Evolutionary conservation across 1,140 invertebrate genomes (phyloP).

Genomic region (Gryon sp.): DNA sequence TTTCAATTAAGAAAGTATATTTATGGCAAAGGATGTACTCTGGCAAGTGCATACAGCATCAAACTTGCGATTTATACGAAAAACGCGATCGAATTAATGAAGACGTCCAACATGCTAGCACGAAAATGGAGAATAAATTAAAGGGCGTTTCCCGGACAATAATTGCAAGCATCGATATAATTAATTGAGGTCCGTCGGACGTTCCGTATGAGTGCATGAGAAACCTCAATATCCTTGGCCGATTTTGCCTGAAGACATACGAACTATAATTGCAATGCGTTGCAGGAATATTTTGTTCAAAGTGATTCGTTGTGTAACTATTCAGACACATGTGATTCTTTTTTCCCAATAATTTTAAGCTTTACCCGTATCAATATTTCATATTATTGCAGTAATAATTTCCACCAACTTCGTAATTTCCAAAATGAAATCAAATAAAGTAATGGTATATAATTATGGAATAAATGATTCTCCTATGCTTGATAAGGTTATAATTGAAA

Average conservation of each 20-base stretch:
- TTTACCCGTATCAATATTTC: not conserved
- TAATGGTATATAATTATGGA: too few relatives aligned
- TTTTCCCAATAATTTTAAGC: constrained; percentile 10
- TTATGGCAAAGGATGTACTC: too few relatives aligned
- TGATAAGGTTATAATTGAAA: too few relatives aligned
- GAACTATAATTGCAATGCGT: constrained; percentile 61
- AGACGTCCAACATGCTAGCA: constrained; percentile 43
- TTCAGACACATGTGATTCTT: constrained; percentile 24
- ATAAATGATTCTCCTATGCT: too few relatives aligned
- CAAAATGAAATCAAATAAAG: too few relatives aligned
- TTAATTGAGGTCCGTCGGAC: constrained; percentile 64
- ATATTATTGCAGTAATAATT: not conserved
- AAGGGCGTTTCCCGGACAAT: constrained; percentile 65
- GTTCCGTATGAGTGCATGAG: constrained; percentile 65
- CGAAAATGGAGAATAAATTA: constrained; percentile 62
- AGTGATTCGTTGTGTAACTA: constrained; percentile 61
- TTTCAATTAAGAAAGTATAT: too few relatives aligned
- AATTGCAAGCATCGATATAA: constrained; percentile 66
- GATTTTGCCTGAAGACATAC: constrained; percentile 59
- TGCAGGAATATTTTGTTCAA: constrained; percentile 61
- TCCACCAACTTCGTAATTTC: too few relatives aligned
- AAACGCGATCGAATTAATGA: constrained; percentile 55
- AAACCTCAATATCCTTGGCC: constrained; percentile 65
- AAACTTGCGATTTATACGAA: constrained; percentile 27
- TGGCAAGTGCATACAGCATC: too few relatives aligned